These are phyloP conservation scores for Pocota personata DNA, from an alignment of 2,888 invertebrate genomes.

Conservation along the genomic window DNA sequence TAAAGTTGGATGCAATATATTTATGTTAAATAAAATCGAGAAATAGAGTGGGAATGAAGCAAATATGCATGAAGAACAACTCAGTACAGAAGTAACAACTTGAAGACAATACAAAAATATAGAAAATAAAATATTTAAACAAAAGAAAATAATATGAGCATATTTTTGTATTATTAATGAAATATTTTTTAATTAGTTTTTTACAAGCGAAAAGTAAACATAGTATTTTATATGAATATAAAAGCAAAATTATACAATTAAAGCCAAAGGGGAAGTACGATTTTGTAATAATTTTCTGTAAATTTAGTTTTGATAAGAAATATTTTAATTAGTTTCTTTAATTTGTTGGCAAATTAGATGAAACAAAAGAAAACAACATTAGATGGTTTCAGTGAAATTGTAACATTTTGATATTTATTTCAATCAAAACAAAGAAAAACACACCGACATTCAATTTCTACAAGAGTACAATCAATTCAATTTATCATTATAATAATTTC, in stretches of 20 bases:
- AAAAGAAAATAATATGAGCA: slow-evolving; percentile 70
- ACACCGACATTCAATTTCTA: slow-evolving; percentile 64
- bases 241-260: slow-evolving; percentile 47
- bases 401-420: slow-evolving; percentile 31
- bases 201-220: slow-evolving; percentile 72
- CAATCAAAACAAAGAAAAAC: slow-evolving; percentile 15
- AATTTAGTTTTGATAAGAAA: slow-evolving; percentile 11
- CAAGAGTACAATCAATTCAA: slow-evolving; percentile 66
- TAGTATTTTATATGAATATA: slow-evolving; percentile 68
- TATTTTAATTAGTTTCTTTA: slow-evolving; percentile 21
- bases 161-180: slow-evolving; percentile 78
- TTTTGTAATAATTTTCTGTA: slow-evolving; percentile 31
- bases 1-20: slow-evolving; percentile 11
- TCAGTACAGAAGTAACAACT: slow-evolving; percentile 63
- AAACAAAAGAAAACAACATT: slow-evolving; percentile 21
- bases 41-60: slow-evolving; percentile 15
- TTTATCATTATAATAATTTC: slow-evolving; percentile 49
- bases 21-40: slow-evolving; percentile 2
- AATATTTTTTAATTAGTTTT: slow-evolving; percentile 79
- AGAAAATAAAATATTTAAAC: slow-evolving; percentile 40
- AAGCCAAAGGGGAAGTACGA: slow-evolving; percentile 26
- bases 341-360: background rate
- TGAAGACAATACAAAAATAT: slow-evolving; percentile 65
- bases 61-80: slow-evolving; percentile 22
- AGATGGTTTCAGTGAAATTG: slow-evolving; percentile 64